Evolutionary conservation across 1,140 invertebrate species (phyloP).

Genomic region (Berghia stephanieae): DNA sequence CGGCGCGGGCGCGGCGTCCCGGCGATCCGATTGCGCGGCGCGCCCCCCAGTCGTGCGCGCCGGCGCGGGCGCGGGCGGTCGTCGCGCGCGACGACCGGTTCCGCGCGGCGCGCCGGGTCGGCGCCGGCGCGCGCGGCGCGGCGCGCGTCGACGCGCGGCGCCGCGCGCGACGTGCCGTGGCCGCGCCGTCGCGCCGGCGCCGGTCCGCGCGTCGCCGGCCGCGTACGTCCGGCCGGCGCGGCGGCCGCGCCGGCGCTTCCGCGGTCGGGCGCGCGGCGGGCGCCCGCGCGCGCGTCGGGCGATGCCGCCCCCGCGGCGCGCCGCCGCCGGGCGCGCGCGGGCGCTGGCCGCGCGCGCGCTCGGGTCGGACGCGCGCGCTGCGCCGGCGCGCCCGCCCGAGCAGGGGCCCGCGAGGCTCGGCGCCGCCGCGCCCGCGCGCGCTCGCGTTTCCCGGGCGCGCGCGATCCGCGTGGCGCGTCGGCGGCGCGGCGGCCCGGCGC

Average conservation of each 20-base stretch:
- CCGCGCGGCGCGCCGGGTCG: slow-evolving; percentile 24
- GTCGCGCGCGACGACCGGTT: not conserved
- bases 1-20: not conserved
- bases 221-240: not conserved
- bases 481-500: too few relatives aligned
- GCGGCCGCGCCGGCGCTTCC: not conserved
- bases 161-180: not conserved
- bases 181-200: not conserved
- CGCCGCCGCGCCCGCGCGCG: not conserved
- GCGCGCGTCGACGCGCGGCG: not conserved
- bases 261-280: not conserved
- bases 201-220: not conserved
- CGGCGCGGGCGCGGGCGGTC: slow-evolving; percentile 13
- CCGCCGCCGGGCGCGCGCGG: not conserved
- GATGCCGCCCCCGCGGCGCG: not conserved
- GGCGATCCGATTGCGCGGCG: not conserved
- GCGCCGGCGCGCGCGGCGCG: slow-evolving; percentile 27
- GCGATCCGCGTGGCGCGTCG: too few relatives aligned
- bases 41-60: not conserved
- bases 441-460: too few relatives aligned
- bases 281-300: not conserved
- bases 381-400: not conserved
- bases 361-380: not conserved
- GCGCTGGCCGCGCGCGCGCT: not conserved
- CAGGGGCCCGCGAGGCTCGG: not conserved